Evolutionary conservation across 2,888 invertebrate genomes (phyloP).

Genomic region (Drosophila stalkeri): DNA sequence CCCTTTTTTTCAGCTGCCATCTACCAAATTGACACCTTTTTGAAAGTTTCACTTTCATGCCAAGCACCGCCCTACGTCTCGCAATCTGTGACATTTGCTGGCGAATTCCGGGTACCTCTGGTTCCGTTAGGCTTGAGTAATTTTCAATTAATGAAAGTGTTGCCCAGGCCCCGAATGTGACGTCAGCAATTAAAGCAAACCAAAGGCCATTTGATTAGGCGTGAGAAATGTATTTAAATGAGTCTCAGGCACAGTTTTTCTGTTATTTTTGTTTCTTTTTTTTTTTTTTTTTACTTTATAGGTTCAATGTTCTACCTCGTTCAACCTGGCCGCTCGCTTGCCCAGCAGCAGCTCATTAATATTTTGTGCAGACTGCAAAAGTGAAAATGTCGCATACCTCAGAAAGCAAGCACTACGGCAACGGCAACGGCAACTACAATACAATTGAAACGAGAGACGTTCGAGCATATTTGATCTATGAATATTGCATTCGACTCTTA

Average conservation of each 20-base stretch:
- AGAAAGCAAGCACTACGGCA: constrained; percentile 45
- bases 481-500: constrained; percentile 69
- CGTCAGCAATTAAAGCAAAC: constrained; percentile 57
- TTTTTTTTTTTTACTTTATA: not conserved
- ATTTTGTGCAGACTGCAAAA: constrained; percentile 74
- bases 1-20: constrained; percentile 51
- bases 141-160: constrained; percentile 79
- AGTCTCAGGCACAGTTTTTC: constrained; percentile 7
- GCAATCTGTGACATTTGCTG: constrained; percentile 11
- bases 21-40: constrained; percentile 73
- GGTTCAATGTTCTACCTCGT: constrained; percentile 64
- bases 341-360: constrained; percentile 69
- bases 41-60: constrained; percentile 76
- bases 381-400: constrained; percentile 81
- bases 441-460: constrained; percentile 32
- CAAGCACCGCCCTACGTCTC: constrained; percentile 12
- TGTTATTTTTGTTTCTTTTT: not conserved
- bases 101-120: constrained; percentile 63
- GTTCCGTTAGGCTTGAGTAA: constrained; percentile 65
- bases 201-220: constrained; percentile 46
- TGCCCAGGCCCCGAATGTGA: constrained; percentile 40
- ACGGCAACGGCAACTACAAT: constrained; percentile 46
- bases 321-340: not conserved
- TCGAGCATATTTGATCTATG: constrained; percentile 63
- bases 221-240: constrained; percentile 45